A percentile compares a stretch with the other conserved stretches of the same genome.
Conservation (phyloP, 2,113 vertebrate species). For the Lagopus leucura region DNA sequence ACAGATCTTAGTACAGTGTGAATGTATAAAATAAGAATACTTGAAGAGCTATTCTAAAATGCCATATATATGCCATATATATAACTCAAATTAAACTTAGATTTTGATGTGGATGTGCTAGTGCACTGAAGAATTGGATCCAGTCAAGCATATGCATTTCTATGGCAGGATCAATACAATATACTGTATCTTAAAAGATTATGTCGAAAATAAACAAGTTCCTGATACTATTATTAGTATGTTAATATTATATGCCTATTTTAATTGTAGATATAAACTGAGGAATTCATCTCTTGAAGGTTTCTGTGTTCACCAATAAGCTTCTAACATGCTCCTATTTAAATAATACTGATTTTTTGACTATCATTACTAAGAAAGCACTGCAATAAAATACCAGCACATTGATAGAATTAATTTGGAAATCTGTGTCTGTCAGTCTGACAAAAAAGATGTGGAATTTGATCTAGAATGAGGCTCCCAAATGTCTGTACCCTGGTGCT, state of each 20-base stretch:
- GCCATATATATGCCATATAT: not conserved
- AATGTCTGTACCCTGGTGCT: rapidly evolving
- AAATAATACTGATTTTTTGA: not conserved
- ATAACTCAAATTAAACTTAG: not conserved
- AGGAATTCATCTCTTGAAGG: not conserved
- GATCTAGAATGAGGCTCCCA: not conserved
- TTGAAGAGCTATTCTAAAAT: not conserved
- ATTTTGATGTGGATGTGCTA: not conserved
- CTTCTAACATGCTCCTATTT: not conserved
- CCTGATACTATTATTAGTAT: not conserved
- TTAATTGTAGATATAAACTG: not conserved
- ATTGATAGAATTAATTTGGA: not conserved
- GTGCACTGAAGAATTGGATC: not conserved
- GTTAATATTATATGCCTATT: not conserved
- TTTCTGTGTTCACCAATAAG: not conserved
- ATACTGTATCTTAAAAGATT: not conserved
- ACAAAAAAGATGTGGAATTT: not conserved
- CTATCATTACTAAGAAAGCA: not conserved
- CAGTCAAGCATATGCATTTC: not conserved
- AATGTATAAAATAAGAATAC: not conserved
- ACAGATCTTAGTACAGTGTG: not conserved
- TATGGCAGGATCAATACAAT: not conserved
- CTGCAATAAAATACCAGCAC: not conserved
- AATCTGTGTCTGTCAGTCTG: not conserved
- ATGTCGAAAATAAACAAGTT: not conserved